Percentiles rank a stretch among this genome's conserved stretches.
Conservation (phyloP, 2,888 invertebrate species). For the Lasioglossum figueresi region DNA sequence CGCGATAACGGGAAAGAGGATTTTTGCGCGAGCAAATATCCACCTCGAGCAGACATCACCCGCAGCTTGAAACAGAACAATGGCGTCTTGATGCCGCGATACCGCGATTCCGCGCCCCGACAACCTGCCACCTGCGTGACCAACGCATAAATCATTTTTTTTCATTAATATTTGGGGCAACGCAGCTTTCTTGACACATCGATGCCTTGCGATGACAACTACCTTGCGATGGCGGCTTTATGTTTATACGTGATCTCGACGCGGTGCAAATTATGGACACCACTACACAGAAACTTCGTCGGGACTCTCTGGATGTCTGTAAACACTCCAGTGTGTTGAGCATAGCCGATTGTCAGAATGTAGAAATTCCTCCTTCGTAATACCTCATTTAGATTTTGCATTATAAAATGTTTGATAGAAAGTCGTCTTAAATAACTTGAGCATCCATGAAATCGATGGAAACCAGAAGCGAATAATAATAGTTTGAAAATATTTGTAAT, state of each 20-base stretch:
- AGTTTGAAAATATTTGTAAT: background rate
- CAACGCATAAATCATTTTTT: constrained; percentile 7
- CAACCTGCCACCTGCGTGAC: background rate
- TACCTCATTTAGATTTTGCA: background rate
- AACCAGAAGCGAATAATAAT: background rate
- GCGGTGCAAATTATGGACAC: no score
- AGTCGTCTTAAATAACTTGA: no score
- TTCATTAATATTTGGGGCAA: background rate
- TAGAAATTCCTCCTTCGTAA: background rate
- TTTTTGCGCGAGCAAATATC: constrained; percentile 10
- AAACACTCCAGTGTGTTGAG: no score
- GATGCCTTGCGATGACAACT: background rate
- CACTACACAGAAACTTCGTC: background rate
- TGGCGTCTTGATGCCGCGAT: constrained; percentile 10
- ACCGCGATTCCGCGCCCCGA: constrained; percentile 16
- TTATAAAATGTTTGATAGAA: no score
- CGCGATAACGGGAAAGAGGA: constrained; percentile 21
- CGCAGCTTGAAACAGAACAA: background rate
- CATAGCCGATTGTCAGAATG: no score
- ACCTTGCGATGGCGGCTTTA: no score
- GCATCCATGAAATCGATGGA: background rate
- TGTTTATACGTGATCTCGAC: background rate
- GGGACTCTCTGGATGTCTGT: no score
- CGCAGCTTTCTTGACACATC: background rate
- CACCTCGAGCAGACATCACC: background rate